Conservation (phyloP, 2,797 vertebrate species). For the Furcifer pardalis region DNA sequence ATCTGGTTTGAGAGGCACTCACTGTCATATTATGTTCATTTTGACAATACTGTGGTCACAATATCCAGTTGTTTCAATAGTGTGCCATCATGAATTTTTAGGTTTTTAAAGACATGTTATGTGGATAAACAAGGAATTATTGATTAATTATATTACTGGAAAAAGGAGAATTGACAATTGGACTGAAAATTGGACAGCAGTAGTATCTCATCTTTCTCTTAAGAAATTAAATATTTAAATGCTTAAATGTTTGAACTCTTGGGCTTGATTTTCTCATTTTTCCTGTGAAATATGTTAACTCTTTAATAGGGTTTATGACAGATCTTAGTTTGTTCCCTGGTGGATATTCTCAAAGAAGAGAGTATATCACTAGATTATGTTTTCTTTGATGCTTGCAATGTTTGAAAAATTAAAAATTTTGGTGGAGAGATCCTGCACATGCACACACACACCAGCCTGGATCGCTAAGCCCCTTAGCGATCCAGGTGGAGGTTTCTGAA, state of each 20-base stretch:
- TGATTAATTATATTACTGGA: background rate
- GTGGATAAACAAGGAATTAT: background rate
- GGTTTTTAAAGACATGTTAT: background rate
- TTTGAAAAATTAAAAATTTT: too few species aligned
- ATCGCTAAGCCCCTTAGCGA: too few species aligned
- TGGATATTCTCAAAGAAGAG: background rate
- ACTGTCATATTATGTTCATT: too few species aligned
- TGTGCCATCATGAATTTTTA: background rate
- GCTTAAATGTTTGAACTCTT: background rate
- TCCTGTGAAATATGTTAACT: background rate
- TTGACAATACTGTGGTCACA: background rate
- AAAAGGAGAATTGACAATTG: background rate
- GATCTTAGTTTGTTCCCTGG: background rate
- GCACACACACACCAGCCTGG: too few species aligned
- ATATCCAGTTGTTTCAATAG: background rate
- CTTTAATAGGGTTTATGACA: too few species aligned
- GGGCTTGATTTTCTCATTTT: background rate
- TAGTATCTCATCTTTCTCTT: background rate
- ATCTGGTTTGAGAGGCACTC: too few species aligned
- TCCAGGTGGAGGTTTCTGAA: too few species aligned
- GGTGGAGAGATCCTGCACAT: too few species aligned
- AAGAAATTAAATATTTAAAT: background rate
- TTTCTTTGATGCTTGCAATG: too few species aligned
- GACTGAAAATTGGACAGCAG: background rate
- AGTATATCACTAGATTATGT: background rate